phyloP scores from a whole-genome alignment of 92 coral and sea anemone genomes.

The Phenganax stokvisi region DNA sequence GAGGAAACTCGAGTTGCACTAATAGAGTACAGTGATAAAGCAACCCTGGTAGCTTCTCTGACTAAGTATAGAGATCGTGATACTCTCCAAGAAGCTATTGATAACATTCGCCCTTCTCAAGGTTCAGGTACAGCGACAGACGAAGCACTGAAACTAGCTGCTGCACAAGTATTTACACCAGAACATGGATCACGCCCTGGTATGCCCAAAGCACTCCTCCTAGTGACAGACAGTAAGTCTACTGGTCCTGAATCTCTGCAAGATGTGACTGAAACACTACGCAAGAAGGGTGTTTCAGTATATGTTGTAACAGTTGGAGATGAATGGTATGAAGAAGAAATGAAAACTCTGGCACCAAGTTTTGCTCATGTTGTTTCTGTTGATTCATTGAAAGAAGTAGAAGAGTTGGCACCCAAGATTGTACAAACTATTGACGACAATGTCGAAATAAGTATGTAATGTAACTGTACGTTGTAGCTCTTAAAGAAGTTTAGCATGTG shows the following conservation, averaged over 20 bases:
- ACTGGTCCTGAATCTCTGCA: slow-evolving; percentile 44
- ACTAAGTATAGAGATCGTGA: slow-evolving; percentile 44
- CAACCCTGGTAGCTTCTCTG: slow-evolving; percentile 57
- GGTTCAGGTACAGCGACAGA: slow-evolving; percentile 49
- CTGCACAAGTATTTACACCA: slow-evolving; percentile 53
- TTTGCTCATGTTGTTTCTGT: slow-evolving; percentile 22
- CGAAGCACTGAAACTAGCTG: slow-evolving; percentile 59
- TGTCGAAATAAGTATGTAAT: slow-evolving; percentile 32
- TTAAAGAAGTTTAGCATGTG: neutral
- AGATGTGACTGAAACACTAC: slow-evolving; percentile 58
- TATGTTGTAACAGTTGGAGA: slow-evolving; percentile 64
- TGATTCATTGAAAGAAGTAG: slow-evolving; percentile 2
- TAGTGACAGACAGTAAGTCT: slow-evolving; percentile 59
- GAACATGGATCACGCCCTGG: slow-evolving; percentile 52
- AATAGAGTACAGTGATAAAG: slow-evolving; percentile 59
- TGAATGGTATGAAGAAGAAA: slow-evolving; percentile 46
- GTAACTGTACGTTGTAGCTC: neutral
- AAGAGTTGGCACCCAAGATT: slow-evolving; percentile 23
- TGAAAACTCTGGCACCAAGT: slow-evolving; percentile 36
- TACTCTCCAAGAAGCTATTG: slow-evolving; percentile 57
- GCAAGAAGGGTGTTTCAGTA: slow-evolving; percentile 59
- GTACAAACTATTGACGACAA: slow-evolving; percentile 20
- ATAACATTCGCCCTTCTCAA: slow-evolving; percentile 48
- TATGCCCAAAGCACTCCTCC: slow-evolving; percentile 59
- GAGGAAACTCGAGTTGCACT: slow-evolving; percentile 60